These are phyloP conservation scores for Setophaga kirtlandii DNA, from an alignment of 2,113 vertebrate species.

Conservation along the genomic window DNA sequence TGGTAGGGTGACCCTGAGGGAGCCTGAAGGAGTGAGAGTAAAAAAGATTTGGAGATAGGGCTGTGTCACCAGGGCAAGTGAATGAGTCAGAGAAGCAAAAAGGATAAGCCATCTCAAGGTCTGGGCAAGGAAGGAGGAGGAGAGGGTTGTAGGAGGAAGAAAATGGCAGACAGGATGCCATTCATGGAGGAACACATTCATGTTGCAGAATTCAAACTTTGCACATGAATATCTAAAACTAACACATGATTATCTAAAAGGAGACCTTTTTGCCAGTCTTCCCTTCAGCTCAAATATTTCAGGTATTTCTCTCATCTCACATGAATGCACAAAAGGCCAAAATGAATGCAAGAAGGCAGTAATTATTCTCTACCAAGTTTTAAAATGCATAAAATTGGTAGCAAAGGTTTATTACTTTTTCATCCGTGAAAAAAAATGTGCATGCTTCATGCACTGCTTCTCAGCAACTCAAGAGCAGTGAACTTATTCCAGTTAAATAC, in stretches of 20 bases:
- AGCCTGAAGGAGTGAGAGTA: background rate
- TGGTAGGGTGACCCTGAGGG: background rate
- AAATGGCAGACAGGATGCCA: background rate
- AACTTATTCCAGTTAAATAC: conserved; percentile 53
- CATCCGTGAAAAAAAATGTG: conserved; percentile 31
- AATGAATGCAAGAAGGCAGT: background rate
- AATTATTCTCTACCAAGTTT: background rate
- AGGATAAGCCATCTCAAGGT: background rate
- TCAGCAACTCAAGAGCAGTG: conserved; percentile 16
- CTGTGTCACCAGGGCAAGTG: background rate
- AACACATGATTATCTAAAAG: background rate
- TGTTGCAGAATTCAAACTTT: background rate
- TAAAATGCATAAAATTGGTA: conserved; percentile 33
- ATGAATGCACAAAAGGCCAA: background rate
- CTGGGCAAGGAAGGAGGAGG: background rate
- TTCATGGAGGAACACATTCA: background rate
- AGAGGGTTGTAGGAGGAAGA: background rate
- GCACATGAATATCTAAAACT: background rate
- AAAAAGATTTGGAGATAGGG: background rate
- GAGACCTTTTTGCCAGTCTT: background rate
- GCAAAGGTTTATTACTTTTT: conserved; percentile 36
- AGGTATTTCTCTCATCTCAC: background rate
- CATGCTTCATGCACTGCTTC: conserved; percentile 57
- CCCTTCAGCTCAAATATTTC: background rate
- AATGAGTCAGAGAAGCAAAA: background rate